These are phyloP conservation scores for Brachionus rubens DNA, from an alignment of 1,140 invertebrate genomes.

Conservation along the genomic window DNA sequence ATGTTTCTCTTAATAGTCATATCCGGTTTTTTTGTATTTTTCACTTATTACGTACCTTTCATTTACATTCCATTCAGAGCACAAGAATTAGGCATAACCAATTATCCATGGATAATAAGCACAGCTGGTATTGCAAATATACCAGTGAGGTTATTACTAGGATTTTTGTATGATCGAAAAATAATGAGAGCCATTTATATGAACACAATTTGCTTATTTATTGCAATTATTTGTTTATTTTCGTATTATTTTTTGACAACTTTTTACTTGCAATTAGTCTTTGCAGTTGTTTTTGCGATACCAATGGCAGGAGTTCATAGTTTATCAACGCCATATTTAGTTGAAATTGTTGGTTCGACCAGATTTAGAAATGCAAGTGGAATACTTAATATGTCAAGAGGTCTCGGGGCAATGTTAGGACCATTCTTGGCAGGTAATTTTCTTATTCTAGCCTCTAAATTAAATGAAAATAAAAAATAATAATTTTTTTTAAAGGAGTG, in stretches of 20 bases:
- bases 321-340: slow-evolving; percentile 36
- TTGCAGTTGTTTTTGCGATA: slow-evolving; percentile 22
- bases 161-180: slow-evolving; percentile 64
- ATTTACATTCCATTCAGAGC: slow-evolving; percentile 69
- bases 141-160: slow-evolving; percentile 63
- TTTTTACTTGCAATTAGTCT: not conserved
- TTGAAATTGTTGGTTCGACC: slow-evolving; percentile 25
- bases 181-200: not conserved
- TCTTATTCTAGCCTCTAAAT: not conserved
- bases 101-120: slow-evolving; percentile 57
- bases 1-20: slow-evolving; percentile 85
- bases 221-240: slow-evolving; percentile 1
- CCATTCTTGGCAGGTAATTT: slow-evolving; percentile 29
- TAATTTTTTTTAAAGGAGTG: not conserved
- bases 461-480: too few relatives aligned
- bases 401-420: not conserved
- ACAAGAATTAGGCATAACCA: slow-evolving; percentile 47
- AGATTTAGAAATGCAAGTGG: slow-evolving; percentile 37
- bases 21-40: slow-evolving; percentile 90
- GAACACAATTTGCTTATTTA: slow-evolving; percentile 29
- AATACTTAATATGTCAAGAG: slow-evolving; percentile 22
- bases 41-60: slow-evolving; percentile 89
- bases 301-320: slow-evolving; percentile 29
- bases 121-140: slow-evolving; percentile 70
- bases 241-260: slow-evolving; percentile 4